phyloP scores from a whole-genome alignment of 2,797 vertebrate species.

The Micropoecilia bifurca region DNA sequence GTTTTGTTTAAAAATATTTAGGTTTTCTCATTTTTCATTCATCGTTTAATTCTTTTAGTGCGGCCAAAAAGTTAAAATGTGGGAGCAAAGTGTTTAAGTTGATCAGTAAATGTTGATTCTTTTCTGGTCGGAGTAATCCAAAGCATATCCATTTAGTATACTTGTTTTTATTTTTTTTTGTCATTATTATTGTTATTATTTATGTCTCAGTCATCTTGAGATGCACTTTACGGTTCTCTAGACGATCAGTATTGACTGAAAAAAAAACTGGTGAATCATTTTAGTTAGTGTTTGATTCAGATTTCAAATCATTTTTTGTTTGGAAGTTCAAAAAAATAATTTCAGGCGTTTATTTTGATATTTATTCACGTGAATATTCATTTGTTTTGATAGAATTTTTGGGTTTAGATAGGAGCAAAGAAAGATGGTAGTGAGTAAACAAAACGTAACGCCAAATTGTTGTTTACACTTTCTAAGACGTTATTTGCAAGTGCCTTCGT shows the following conservation, averaged over 20 bases:
- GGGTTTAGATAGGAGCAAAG: conserved; percentile 13
- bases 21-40: conserved; percentile 52
- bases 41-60: conserved; percentile 43
- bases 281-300: conserved; percentile 27
- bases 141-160: conserved; percentile 62
- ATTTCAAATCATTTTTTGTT: conserved; percentile 28
- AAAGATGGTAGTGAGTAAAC: conserved; percentile 20
- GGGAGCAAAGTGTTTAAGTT: conserved; percentile 55
- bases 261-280: conserved; percentile 20
- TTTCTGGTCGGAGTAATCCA: conserved; percentile 41
- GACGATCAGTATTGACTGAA: conserved; percentile 40
- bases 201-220: conserved; percentile 56
- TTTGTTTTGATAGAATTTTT: conserved; percentile 26
- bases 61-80: conserved; percentile 40
- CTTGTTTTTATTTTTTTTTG: conserved; percentile 5
- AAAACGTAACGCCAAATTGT: conserved; percentile 44
- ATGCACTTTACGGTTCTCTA: conserved; percentile 74
- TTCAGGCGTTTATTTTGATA: conserved; percentile 40
- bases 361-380: conserved; percentile 43
- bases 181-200: conserved; percentile 3
- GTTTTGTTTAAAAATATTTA: conserved; percentile 39
- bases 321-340: conserved; percentile 35
- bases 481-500: conserved; percentile 71
- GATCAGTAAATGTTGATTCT: conserved; percentile 40
- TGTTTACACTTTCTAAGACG: conserved; percentile 60